These are phyloP conservation scores for Haemorhous mexicanus DNA, from an alignment of 2,113 vertebrate species.

Conservation along the genomic window DNA sequence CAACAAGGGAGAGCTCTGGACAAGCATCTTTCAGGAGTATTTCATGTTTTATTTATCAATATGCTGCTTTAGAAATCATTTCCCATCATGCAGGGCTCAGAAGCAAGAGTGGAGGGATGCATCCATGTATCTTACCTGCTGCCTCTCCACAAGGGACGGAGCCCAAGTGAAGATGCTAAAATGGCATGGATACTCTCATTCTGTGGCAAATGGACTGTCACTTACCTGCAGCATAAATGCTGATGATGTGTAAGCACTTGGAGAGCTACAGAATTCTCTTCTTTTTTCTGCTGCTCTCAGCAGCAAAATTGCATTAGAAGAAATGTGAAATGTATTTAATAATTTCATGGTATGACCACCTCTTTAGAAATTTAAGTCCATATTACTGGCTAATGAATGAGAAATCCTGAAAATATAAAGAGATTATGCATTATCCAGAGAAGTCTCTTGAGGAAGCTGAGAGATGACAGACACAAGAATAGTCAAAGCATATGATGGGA, in stretches of 20 bases:
- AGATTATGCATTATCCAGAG: neutral
- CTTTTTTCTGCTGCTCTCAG: neutral
- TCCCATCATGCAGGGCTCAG: neutral
- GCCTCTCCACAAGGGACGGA: neutral
- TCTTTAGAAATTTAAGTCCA: neutral
- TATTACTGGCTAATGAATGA: neutral
- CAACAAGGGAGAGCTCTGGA: neutral
- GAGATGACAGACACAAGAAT: neutral
- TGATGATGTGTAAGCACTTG: neutral
- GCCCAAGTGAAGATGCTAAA: neutral
- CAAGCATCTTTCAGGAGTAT: conserved; percentile 1
- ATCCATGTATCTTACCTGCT: neutral
- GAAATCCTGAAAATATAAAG: neutral
- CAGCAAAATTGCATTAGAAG: neutral
- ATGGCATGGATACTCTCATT: neutral
- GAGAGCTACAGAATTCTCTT: neutral
- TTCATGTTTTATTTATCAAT: conserved; percentile 41
- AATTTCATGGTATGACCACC: neutral
- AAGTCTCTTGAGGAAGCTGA: neutral
- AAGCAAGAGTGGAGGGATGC: neutral
- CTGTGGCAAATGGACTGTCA: neutral
- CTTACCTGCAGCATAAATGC: neutral
- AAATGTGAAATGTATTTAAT: neutral
- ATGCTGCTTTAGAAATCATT: neutral
- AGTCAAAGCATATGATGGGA: neutral